Evolutionary conservation across 2,797 vertebrate species (phyloP).

Genomic region (Geotrypetes seraphini): DNA sequence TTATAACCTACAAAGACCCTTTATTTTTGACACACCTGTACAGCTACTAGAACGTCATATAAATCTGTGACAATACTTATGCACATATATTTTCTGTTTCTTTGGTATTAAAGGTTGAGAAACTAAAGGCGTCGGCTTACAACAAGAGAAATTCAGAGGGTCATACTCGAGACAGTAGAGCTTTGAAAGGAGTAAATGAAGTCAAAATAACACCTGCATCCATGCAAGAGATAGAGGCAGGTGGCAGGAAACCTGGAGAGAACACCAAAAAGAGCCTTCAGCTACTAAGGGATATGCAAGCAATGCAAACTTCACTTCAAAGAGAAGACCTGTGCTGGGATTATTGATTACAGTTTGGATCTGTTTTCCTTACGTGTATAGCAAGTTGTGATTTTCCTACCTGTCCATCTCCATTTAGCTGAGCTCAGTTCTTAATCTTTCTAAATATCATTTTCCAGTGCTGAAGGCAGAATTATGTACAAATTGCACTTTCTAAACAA

Average conservation of each 20-base stretch:
- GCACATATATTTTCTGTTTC: too few species aligned
- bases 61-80: too few species aligned
- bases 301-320: constrained; percentile 75
- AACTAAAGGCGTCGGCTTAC: constrained; percentile 51
- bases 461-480: too few species aligned
- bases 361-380: constrained; percentile 14
- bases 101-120: constrained; percentile 59
- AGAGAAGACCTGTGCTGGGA: constrained; percentile 57
- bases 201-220: constrained; percentile 37
- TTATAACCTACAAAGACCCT: too few species aligned
- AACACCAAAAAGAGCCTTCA: constrained; percentile 71
- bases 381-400: not conserved
- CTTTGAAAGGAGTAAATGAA: constrained; percentile 23
- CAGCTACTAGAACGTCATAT: too few species aligned
- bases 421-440: not conserved
- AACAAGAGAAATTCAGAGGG: constrained; percentile 28
- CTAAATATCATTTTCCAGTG: too few species aligned
- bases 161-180: constrained; percentile 19
- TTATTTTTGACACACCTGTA: too few species aligned
- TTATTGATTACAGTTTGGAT: constrained; percentile 28
- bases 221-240: constrained; percentile 45
- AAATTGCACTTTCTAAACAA: too few species aligned
- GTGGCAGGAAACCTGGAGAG: constrained; percentile 60
- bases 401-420: not conserved
- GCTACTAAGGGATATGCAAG: constrained; percentile 84